Percentiles rank a stretch among this genome's conserved stretches.
These are phyloP conservation scores for Prunella fulvescens DNA, from an alignment of 2,113 vertebrate species.

Conservation along the genomic window DNA sequence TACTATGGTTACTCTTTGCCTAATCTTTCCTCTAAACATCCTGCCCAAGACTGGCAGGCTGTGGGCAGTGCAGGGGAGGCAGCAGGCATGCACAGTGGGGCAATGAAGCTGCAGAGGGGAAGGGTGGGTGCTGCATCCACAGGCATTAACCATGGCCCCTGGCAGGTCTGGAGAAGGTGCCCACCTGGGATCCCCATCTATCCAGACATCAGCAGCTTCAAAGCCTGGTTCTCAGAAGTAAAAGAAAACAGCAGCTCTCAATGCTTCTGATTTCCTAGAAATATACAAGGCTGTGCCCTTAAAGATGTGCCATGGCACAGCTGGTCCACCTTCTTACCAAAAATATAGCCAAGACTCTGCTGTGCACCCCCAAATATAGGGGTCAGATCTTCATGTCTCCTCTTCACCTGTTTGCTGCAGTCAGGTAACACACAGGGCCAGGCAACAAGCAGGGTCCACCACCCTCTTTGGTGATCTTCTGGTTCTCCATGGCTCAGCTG, in stretches of 20 bases:
- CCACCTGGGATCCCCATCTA: background rate
- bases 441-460: background rate
- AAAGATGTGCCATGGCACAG: background rate
- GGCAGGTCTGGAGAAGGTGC: background rate
- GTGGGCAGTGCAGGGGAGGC: background rate
- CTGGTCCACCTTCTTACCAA: background rate
- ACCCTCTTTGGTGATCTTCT: background rate
- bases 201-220: background rate
- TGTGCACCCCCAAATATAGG: background rate
- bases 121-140: background rate
- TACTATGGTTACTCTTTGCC: conserved; percentile 1
- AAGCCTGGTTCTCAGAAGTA: background rate
- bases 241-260: background rate
- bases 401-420: background rate
- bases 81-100: fast-evolving
- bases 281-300: background rate
- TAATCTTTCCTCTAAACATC: background rate
- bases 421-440: fast-evolving
- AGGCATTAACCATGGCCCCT: too few species aligned
- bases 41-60: background rate
- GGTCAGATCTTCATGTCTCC: background rate
- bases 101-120: background rate
- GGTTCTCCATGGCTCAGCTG: background rate
- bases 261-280: background rate
- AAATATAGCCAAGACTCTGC: background rate